These are phyloP conservation scores for Urosaurus nigricauda DNA, from an alignment of 2,797 vertebrate genomes.

Conservation along the genomic window DNA sequence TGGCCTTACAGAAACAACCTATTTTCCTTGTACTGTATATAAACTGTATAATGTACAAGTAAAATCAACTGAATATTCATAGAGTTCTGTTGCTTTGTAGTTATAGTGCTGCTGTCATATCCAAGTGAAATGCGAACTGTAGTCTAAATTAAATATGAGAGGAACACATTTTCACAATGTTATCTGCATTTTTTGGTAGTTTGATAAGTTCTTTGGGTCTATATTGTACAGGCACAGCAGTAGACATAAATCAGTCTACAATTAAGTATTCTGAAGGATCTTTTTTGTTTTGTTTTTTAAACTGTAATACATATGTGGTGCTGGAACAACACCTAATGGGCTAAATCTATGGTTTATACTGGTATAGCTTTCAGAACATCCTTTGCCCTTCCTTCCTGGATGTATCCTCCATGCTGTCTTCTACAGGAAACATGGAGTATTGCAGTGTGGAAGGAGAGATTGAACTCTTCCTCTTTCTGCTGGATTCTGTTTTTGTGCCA, in stretches of 20 bases:
- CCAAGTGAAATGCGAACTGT: conserved; percentile 77
- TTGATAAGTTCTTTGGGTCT: conserved; percentile 55
- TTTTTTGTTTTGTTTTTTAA: conserved; percentile 48
- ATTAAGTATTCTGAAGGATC: conserved; percentile 34
- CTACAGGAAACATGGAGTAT: too few species aligned
- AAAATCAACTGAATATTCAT: conserved; percentile 84
- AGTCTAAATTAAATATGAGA: conserved; percentile 74
- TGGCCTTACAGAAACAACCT: conserved; percentile 72
- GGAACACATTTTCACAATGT: conserved; percentile 69
- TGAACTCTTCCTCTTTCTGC: background rate
- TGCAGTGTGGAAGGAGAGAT: too few species aligned
- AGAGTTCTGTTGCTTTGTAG: conserved; percentile 78
- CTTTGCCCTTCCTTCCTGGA: background rate
- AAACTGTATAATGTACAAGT: conserved; percentile 74
- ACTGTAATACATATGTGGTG: conserved; percentile 7
- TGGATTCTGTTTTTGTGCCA: background rate
- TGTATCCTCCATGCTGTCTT: too few species aligned
- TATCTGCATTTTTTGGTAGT: conserved; percentile 48
- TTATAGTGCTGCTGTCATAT: conserved; percentile 73
- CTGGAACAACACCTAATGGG: background rate
- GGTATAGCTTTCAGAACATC: background rate
- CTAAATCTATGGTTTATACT: background rate
- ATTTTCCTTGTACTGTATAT: conserved; percentile 75
- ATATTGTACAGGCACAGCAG: conserved; percentile 51
- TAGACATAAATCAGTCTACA: conserved; percentile 56